Conservation (phyloP, 2,113 vertebrate species). For the Gnathonemus echidnorhynchus region DNA sequence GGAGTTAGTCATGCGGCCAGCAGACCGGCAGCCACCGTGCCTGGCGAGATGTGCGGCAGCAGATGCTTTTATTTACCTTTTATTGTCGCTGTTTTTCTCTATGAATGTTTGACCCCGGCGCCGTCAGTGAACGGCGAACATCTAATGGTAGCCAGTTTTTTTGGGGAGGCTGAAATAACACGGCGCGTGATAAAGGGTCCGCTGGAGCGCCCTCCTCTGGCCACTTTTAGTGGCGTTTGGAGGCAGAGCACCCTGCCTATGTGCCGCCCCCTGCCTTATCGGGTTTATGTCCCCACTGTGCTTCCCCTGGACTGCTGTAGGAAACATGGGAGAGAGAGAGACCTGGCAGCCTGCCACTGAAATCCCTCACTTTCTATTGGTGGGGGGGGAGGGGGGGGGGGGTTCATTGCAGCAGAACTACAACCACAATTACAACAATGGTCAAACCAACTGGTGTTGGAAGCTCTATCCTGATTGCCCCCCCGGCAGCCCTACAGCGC, state of each 20-base stretch:
- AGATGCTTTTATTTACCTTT: background rate
- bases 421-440: background rate
- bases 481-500: background rate
- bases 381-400: background rate
- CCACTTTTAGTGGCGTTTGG: background rate
- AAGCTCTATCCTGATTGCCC: background rate
- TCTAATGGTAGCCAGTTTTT: background rate
- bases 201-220: background rate
- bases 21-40: conserved; percentile 3
- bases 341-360: background rate
- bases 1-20: background rate
- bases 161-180: conserved; percentile 16
- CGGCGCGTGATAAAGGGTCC: background rate
- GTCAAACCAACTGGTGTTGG: conserved; percentile 23
- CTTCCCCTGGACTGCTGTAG: background rate
- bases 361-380: background rate
- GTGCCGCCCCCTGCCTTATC: background rate
- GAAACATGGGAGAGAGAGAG: conserved; percentile 3
- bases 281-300: background rate
- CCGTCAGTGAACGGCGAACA: background rate
- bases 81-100: background rate
- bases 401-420: background rate
- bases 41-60: background rate
- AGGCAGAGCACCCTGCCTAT: background rate
- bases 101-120: background rate